Evolutionary conservation across 2,888 invertebrate genomes (phyloP), one percentile per base, ranked within the genome.

Genomic region (Apocheima hispidaria): DNA sequence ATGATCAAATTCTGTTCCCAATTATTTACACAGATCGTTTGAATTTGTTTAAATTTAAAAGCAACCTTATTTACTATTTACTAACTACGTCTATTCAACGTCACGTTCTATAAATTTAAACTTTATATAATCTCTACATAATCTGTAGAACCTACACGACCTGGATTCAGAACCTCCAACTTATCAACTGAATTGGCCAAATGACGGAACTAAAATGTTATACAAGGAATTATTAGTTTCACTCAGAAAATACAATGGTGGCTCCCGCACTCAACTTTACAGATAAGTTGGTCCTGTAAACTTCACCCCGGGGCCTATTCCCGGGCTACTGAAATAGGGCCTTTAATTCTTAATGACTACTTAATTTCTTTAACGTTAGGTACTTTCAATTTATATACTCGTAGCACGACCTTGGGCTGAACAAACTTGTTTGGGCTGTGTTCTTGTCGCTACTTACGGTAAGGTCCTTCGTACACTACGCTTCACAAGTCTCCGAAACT

Each of bases 271-370:
- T 43, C 1, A 20, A 20, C n/a, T 14, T 7, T 21, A 43, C 23
- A 23, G 6, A 10, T 20, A 20, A 36, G 4, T 12, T 14, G 46
- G 20, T 14, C 7, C 3, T 14, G 41, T 10, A 7, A 53, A 52
- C 18, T 12, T 9, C 2, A 2, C 60, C 53, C 65, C 10, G 54
- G 62, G 57, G 52, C 14, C 18, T 38, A 12, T 54, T 57, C 23
- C 44, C 16, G 50, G 10, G 35, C 49, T 53, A 26, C 60, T 63
- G 57, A 36, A 57, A 60, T 35, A 16, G 43, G 36, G 10, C 21
- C 20, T 60, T 65, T 65, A 62, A 67, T 58, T 63, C 64, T 63
- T 49, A 64, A 66, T 54, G 66, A 62, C 49, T 54, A 52, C 54
- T 57, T 55, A 61, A 63, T 65, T 65, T 50, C 48, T 46, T 55